Conservation (phyloP, 2,888 invertebrate species). For the Galerucella nymphaeae region DNA sequence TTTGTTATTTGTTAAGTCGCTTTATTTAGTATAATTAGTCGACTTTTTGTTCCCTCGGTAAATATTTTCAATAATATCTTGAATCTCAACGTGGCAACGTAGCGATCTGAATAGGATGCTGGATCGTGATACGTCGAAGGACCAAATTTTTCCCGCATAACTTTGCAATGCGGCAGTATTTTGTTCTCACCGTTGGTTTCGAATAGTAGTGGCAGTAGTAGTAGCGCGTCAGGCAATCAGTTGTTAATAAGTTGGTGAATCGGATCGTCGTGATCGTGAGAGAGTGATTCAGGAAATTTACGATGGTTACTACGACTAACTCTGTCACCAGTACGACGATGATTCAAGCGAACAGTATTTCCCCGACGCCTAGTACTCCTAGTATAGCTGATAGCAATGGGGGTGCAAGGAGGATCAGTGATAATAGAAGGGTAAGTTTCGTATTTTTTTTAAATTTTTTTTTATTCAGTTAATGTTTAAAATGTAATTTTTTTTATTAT, state of each 20-base stretch:
- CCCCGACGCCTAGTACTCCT: constrained; percentile 35
- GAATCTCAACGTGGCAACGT: constrained; percentile 25
- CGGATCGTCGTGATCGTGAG: constrained; percentile 30
- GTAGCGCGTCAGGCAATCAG: constrained; percentile 23
- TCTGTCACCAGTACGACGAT: constrained; percentile 38
- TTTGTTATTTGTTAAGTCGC: no score
- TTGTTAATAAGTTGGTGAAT: constrained; percentile 17
- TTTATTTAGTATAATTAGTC: no score
- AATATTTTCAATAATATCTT: no score
- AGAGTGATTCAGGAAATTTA: constrained; percentile 30
- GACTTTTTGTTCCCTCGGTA: no score
- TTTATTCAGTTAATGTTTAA: background rate
- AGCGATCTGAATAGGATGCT: constrained; percentile 40
- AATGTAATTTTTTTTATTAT: background rate
- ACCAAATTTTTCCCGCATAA: constrained; percentile 39
- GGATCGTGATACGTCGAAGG: constrained; percentile 37
- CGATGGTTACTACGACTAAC: constrained; percentile 45
- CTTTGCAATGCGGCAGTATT: constrained; percentile 35
- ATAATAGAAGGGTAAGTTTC: constrained; percentile 56
- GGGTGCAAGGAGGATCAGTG: constrained; percentile 50
- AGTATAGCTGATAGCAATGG: constrained; percentile 29
- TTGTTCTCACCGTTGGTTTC: constrained; percentile 19
- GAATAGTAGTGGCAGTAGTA: constrained; percentile 19
- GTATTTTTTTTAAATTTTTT: background rate
- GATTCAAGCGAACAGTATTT: constrained; percentile 40